Conservation (phyloP, 2,113 vertebrate species). For the Columba livia region DNA sequence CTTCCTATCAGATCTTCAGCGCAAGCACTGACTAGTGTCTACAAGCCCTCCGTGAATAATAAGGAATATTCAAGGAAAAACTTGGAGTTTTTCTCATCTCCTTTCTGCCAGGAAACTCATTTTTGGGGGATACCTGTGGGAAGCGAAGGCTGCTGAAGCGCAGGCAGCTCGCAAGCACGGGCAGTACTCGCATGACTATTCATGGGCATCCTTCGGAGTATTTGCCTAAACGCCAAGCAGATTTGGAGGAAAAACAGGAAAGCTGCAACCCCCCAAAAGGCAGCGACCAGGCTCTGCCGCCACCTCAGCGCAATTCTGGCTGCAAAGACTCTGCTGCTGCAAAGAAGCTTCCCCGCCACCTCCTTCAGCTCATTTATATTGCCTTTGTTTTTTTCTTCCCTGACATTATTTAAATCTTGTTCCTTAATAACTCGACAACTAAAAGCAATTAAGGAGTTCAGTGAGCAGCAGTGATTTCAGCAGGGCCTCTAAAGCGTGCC, state of each 20-base stretch:
- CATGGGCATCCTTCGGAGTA: not conserved
- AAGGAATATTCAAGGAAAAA: slow-evolving; percentile 57
- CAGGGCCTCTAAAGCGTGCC: not conserved
- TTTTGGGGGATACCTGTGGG: not conserved
- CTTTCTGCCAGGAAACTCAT: slow-evolving; percentile 31
- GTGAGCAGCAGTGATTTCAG: slow-evolving; percentile 45
- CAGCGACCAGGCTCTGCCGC: not conserved
- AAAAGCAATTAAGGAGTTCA: slow-evolving; percentile 67
- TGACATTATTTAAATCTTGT: slow-evolving; percentile 38
- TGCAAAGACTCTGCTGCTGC: not conserved
- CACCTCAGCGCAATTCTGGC: accelerated
- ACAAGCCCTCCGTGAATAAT: not conserved
- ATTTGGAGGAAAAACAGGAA: not conserved
- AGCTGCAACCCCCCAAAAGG: not conserved
- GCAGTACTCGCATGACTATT: not conserved
- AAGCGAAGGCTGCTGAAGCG: not conserved
- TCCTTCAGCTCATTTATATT: not conserved
- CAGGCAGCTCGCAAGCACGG: not conserved
- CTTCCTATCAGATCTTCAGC: slow-evolving; percentile 45
- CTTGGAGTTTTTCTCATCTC: slow-evolving; percentile 27
- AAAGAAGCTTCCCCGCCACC: not conserved
- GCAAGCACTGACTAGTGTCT: not conserved
- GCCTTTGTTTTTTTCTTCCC: not conserved
- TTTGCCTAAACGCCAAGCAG: not conserved
- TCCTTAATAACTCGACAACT: slow-evolving; percentile 52